Evolutionary conservation across 2,888 invertebrate genomes (phyloP).

Genomic region (Hymenopus coronatus): DNA sequence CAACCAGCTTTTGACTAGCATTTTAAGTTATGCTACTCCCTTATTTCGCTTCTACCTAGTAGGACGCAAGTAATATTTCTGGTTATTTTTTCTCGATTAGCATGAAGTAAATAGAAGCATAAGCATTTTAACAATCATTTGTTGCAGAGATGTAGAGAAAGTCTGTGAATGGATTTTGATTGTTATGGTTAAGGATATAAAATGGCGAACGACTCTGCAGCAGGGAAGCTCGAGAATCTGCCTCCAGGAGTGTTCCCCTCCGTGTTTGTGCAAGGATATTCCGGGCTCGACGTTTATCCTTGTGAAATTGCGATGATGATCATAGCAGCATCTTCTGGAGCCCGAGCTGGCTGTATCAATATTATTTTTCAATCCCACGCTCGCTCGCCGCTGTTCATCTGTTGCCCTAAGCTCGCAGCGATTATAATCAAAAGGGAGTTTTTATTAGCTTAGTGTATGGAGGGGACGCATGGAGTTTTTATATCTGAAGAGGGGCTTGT

Average conservation of each 20-base stretch:
- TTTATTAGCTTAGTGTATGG: background rate
- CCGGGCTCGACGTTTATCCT: slow-evolving; percentile 21
- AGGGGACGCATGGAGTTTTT: background rate
- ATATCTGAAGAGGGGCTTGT: background rate
- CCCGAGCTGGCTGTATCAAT: slow-evolving; percentile 31
- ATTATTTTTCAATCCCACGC: slow-evolving; percentile 34
- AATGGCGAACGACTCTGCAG: background rate
- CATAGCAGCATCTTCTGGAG: background rate
- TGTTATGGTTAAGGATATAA: background rate
- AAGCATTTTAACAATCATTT: too few relatives aligned
- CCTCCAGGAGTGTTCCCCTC: background rate
- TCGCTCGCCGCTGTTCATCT: slow-evolving; percentile 16
- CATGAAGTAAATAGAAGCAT: too few relatives aligned
- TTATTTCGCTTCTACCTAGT: too few relatives aligned
- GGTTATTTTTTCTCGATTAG: too few relatives aligned
- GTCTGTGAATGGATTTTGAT: too few relatives aligned
- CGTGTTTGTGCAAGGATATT: background rate
- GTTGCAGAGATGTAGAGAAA: too few relatives aligned
- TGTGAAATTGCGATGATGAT: slow-evolving; percentile 28
- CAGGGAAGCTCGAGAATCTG: background rate
- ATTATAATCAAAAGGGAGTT: background rate
- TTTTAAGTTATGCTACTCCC: too few relatives aligned
- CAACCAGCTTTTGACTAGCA: too few relatives aligned
- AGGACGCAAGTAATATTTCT: too few relatives aligned
- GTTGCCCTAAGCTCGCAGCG: slow-evolving; percentile 9